Evolutionary conservation across 2,113 vertebrate genomes (phyloP).

Genomic region (Ophiodon elongatus): DNA sequence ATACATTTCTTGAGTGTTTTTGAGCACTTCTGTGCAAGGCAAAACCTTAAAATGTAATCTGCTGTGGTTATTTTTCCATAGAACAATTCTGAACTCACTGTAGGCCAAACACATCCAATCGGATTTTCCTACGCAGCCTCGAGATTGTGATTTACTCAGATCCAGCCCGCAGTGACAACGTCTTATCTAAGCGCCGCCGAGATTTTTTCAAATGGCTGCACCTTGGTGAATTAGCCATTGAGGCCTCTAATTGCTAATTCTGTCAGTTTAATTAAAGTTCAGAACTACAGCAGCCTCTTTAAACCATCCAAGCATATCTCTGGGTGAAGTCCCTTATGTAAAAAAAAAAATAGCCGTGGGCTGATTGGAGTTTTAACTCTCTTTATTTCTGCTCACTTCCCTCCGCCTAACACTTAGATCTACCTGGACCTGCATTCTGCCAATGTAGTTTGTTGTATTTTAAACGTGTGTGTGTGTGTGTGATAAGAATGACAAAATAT

Average conservation of each 20-base stretch:
- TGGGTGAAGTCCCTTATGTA: slow-evolving; percentile 41
- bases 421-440: slow-evolving; percentile 8
- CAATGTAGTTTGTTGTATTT: not conserved
- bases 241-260: slow-evolving; percentile 70
- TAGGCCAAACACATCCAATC: not conserved
- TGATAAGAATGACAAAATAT: slow-evolving; percentile 10
- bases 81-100: slow-evolving; percentile 3
- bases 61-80: slow-evolving; percentile 23
- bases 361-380: slow-evolving; percentile 14
- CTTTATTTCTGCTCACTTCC: slow-evolving; percentile 1
- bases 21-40: slow-evolving; percentile 1
- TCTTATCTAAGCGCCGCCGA: slow-evolving; percentile 30
- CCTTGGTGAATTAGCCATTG: slow-evolving; percentile 48
- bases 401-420: slow-evolving; percentile 12
- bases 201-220: slow-evolving; percentile 46
- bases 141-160: slow-evolving; percentile 15
- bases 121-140: not conserved
- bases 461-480: not conserved
- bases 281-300: slow-evolving; percentile 57
- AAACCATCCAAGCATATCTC: slow-evolving; percentile 53
- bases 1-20: slow-evolving; percentile 17
- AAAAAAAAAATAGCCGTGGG: slow-evolving; percentile 17
- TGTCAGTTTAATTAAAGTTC: slow-evolving; percentile 77
- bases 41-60: slow-evolving; percentile 20
- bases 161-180: slow-evolving; percentile 39